A percentile compares a stretch with the other conserved stretches of the same genome.
These are phyloP conservation scores for Elaphurus davidianus DNA, from an alignment of 2,113 vertebrate genomes.

Conservation along the genomic window DNA sequence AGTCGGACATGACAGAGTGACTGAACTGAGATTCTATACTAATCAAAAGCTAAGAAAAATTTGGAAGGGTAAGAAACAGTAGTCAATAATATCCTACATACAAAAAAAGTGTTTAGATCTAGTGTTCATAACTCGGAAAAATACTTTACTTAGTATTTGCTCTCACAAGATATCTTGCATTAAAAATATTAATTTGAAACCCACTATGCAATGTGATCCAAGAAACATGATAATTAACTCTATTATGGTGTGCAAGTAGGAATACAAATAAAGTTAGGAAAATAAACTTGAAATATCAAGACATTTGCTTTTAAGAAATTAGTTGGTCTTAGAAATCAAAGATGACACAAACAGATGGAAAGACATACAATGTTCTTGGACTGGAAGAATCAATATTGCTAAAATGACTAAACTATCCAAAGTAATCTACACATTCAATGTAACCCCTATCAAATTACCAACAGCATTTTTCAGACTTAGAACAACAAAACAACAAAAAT, in stretches of 20 bases:
- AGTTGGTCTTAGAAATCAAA: neutral
- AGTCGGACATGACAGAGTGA: accelerated
- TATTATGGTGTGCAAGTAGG: neutral
- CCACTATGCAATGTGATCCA: neutral
- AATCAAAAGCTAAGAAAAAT: neutral
- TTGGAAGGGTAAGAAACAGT: neutral
- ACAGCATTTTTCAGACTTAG: neutral
- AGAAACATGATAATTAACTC: neutral
- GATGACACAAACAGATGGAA: neutral
- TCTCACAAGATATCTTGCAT: neutral
- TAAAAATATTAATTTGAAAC: neutral
- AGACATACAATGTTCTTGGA: neutral
- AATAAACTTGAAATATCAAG: neutral
- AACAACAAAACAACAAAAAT: neutral
- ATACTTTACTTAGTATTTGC: neutral
- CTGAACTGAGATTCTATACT: neutral
- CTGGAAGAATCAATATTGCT: neutral
- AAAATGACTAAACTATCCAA: neutral
- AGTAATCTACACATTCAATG: neutral
- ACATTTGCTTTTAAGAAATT: neutral
- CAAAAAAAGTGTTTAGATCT: neutral
- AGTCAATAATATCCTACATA: neutral
- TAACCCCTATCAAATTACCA: neutral
- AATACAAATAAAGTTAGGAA: neutral
- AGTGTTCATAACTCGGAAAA: neutral